Conservation (phyloP, 2,888 invertebrate species). For the Hypselothyrea guttata region DNA sequence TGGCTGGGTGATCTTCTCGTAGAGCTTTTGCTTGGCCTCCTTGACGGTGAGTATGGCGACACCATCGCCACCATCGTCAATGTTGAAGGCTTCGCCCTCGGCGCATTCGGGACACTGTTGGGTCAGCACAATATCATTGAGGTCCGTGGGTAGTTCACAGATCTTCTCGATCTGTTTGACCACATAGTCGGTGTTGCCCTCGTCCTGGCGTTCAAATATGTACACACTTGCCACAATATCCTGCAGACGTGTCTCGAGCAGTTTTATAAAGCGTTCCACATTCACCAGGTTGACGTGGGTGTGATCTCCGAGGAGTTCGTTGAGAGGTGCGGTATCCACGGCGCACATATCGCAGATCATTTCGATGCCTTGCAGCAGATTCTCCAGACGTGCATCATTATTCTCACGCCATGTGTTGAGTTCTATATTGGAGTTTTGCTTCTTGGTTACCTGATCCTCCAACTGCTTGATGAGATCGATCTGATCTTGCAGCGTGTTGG, state of each 20-base stretch:
- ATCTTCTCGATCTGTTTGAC: constrained; percentile 77
- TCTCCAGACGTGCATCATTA: constrained; percentile 68
- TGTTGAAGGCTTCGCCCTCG: constrained; percentile 81
- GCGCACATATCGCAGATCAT: constrained; percentile 82
- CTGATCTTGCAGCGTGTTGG: constrained; percentile 66
- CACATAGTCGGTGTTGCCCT: constrained; percentile 60
- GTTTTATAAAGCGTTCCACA: constrained; percentile 83
- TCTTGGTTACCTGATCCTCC: constrained; percentile 58
- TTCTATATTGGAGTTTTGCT: constrained; percentile 59
- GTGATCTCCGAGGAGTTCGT: constrained; percentile 84
- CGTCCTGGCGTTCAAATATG: constrained; percentile 69
- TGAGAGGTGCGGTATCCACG: constrained; percentile 83
- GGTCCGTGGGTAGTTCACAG: constrained; percentile 82
- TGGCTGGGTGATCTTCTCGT: constrained; percentile 80
- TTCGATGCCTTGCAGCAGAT: constrained; percentile 71
- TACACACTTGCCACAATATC: constrained; percentile 84
- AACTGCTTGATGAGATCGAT: constrained; percentile 64
- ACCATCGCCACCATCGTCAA: constrained; percentile 79
- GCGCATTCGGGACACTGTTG: constrained; percentile 82
- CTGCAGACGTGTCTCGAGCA: constrained; percentile 84
- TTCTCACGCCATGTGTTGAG: constrained; percentile 48
- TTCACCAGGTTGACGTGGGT: constrained; percentile 84
- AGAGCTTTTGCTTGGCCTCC: constrained; percentile 73
- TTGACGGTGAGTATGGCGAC: constrained; percentile 62
- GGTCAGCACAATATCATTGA: constrained; percentile 83